Base-by-base conservation (phyloP, 2,888 invertebrate genomes). In the Caenorhabditis sp. region DNA sequence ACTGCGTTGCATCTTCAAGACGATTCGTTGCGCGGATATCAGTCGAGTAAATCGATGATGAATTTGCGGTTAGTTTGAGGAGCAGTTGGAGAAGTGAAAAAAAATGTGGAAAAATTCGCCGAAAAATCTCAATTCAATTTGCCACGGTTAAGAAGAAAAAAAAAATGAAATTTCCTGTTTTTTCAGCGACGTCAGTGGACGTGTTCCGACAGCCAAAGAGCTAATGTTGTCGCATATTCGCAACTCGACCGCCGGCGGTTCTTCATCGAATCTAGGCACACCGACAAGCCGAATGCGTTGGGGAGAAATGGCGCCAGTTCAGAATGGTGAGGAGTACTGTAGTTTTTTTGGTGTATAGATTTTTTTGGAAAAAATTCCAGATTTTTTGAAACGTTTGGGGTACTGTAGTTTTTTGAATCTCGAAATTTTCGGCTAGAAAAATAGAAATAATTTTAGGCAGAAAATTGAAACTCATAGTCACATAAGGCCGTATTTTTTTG, bases 21-120 rank as follows among this genome's bases (percentile, higher is more conserved):
- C 31, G 72, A 72, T 24, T 67, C 64, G 12, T 49, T 67, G 31
- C 19, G 67, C 36, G 65, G 59, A 36, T 72, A 72, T 50, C 67
- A 67, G 43, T 64, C 72, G 21, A 76, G 76, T 58, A 78, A 74
- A 64, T 76, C 76, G 19, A 78, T 78, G 78, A 70, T 78, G 66
- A 78, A 78, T 58, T 59, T 78, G 61, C 61, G 78, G 78, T 78
- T 26, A 58, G 63, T 58, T 17, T n/a, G n/a, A n/a, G n/a, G 19
- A 5, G 19, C 17, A 10, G 10, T 54, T 64, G 43, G 6, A 53
- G 59, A 50, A 63, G 27, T 57, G 21, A 31, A 37, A 60, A n/a
- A 55, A 19, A 55, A n/a, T n/a, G n/a, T n/a, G n/a, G n/a, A n/a
- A n/a, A n/a, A n/a, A n/a, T n/a, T n/a, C n/a, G n/a, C n/a, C n/a